phyloP scores from a whole-genome alignment of 1,140 invertebrate species.

The Lordiphosa mommai region DNA sequence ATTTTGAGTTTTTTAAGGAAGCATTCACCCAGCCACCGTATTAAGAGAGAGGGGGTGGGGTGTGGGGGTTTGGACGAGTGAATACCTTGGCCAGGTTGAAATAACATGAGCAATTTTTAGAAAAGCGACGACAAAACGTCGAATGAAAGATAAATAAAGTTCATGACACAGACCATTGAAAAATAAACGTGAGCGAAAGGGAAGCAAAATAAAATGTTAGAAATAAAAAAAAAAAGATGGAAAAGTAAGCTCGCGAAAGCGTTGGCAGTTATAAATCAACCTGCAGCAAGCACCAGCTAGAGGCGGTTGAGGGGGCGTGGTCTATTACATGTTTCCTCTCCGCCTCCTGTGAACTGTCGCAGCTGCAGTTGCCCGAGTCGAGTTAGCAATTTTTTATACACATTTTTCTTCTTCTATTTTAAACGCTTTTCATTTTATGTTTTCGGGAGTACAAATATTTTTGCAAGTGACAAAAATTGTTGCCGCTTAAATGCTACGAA shows the following conservation, averaged over 20 bases:
- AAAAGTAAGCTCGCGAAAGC: conserved; percentile 43
- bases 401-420: conserved; percentile 28
- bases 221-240: conserved; percentile 34
- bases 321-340: conserved; percentile 48
- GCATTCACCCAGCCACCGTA: neutral
- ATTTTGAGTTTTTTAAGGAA: conserved; percentile 1
- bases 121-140: conserved; percentile 73
- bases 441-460: conserved; percentile 61
- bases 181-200: conserved; percentile 12
- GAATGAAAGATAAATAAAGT: conserved; percentile 79
- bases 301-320: conserved; percentile 42
- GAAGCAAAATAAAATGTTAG: conserved; percentile 39
- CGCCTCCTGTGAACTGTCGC: conserved; percentile 50
- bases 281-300: conserved; percentile 26
- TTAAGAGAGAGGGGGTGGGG: neutral
- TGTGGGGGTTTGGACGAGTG: neutral
- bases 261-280: conserved; percentile 62
- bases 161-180: conserved; percentile 13
- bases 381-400: conserved; percentile 41
- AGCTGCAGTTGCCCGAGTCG: conserved; percentile 45
- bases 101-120: conserved; percentile 73
- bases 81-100: conserved; percentile 55
- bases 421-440: conserved; percentile 16
- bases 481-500: conserved; percentile 53
- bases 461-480: conserved; percentile 59